Conservation (phyloP, 2,113 vertebrate species). For the Eurystomus gularis region DNA sequence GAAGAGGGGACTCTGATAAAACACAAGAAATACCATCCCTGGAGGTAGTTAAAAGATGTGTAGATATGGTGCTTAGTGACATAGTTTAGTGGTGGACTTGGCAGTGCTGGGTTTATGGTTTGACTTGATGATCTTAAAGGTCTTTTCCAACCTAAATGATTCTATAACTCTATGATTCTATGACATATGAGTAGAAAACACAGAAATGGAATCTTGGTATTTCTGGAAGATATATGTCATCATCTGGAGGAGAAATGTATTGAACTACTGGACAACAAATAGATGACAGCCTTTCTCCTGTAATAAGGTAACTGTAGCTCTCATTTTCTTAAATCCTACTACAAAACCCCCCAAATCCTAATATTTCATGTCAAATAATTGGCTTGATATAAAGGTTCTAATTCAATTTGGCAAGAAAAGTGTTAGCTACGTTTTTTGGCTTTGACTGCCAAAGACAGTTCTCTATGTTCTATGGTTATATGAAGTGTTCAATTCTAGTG, state of each 20-base stretch:
- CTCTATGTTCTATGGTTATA: not conserved
- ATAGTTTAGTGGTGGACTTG: too few species aligned
- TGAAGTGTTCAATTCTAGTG: not conserved
- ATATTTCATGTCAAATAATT: not conserved
- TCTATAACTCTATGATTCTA: too few species aligned
- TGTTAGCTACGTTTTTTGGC: not conserved
- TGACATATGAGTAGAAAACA: not conserved
- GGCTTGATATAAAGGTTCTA: not conserved
- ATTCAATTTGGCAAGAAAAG: not conserved
- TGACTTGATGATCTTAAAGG: too few species aligned
- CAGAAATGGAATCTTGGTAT: not conserved
- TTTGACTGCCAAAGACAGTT: not conserved
- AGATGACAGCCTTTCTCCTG: not conserved
- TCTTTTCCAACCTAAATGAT: too few species aligned
- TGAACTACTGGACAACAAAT: not conserved
- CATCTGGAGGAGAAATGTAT: not conserved
- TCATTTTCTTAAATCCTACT: not conserved
- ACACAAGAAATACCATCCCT: too few species aligned
- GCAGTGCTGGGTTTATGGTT: too few species aligned
- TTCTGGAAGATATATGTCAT: not conserved
- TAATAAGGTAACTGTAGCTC: not conserved
- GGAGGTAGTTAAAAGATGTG: too few species aligned
- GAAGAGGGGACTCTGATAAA: too few species aligned
- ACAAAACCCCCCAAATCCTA: not conserved
- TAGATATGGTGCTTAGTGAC: too few species aligned